These are phyloP conservation scores for Apis mellifera DNA, from an alignment of 1,140 invertebrate genomes.

Conservation along the genomic window DNA sequence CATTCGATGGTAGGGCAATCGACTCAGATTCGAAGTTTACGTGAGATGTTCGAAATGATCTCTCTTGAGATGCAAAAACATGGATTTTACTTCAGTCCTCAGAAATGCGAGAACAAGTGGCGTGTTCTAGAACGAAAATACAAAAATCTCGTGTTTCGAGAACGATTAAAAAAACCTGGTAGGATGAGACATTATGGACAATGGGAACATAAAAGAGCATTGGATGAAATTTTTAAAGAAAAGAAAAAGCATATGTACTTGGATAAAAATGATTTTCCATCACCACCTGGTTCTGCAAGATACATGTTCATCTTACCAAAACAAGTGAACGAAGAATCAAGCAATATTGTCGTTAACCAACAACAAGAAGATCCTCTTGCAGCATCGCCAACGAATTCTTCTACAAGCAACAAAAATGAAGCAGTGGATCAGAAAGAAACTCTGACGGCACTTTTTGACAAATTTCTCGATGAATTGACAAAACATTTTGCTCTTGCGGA, in stretches of 20 bases:
- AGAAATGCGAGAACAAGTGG: conserved; percentile 76
- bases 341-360: neutral
- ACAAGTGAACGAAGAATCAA: conserved; percentile 1
- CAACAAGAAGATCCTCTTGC: conserved; percentile 40
- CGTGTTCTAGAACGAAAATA: conserved; percentile 74
- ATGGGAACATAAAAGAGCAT: conserved; percentile 72
- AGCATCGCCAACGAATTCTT: neutral
- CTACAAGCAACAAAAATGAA: conserved; percentile 21
- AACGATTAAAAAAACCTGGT: conserved; percentile 72
- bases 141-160: conserved; percentile 71
- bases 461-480: conserved; percentile 57
- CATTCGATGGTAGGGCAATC: conserved; percentile 72
- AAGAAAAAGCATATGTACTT: conserved; percentile 66
- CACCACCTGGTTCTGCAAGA: conserved; percentile 46
- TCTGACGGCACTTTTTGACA: conserved; percentile 51
- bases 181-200: conserved; percentile 72
- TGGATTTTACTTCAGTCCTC: conserved; percentile 72
- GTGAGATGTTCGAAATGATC: conserved; percentile 77
- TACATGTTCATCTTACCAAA: conserved; percentile 58
- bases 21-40: conserved; percentile 69
- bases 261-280: conserved; percentile 60
- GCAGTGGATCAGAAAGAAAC: conserved; percentile 24
- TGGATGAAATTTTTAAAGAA: conserved; percentile 73
- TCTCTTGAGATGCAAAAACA: conserved; percentile 74
- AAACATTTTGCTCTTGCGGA: conserved; percentile 62